Evolutionary conservation across 1,140 invertebrate genomes (phyloP).

Genomic region (Penaeus chinensis): DNA sequence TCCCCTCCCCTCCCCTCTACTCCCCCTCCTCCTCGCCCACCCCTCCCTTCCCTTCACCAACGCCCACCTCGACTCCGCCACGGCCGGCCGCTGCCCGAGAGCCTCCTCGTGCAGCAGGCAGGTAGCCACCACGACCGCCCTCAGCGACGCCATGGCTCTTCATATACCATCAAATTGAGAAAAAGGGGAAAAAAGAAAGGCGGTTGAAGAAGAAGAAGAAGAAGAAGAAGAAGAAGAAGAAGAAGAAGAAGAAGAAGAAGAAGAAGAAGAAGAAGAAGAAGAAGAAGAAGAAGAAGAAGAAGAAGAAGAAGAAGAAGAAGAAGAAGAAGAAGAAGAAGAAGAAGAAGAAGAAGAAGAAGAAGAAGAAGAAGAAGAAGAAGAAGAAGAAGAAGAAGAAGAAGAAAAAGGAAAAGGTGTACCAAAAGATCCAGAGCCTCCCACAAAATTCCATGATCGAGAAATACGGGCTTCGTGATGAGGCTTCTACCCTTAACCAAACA

Average conservation of each 20-base stretch:
- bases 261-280: not conserved
- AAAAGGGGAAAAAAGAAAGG: not conserved
- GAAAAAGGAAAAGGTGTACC: not conserved
- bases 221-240: not conserved
- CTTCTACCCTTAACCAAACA: no score
- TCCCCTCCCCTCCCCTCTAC: not conserved
- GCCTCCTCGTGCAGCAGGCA: not conserved
- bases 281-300: not conserved
- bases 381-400: not conserved
- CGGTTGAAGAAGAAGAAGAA: not conserved
- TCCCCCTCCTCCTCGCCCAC: not conserved
- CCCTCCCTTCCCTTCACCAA: not conserved
- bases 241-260: not conserved
- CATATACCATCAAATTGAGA: not conserved
- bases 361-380: not conserved
- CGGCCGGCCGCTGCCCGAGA: no score
- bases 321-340: not conserved
- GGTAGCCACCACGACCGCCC: not conserved
- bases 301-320: not conserved
- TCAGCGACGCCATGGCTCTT: no score
- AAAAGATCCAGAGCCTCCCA: no score
- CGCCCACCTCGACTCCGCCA: not conserved
- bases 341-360: not conserved
- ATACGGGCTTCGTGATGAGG: no score
- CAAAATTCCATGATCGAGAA: no score